These are phyloP conservation scores for Schizopygopsis malacanthus DNA, from an alignment of 2,797 vertebrate genomes.

Conservation along the genomic window DNA sequence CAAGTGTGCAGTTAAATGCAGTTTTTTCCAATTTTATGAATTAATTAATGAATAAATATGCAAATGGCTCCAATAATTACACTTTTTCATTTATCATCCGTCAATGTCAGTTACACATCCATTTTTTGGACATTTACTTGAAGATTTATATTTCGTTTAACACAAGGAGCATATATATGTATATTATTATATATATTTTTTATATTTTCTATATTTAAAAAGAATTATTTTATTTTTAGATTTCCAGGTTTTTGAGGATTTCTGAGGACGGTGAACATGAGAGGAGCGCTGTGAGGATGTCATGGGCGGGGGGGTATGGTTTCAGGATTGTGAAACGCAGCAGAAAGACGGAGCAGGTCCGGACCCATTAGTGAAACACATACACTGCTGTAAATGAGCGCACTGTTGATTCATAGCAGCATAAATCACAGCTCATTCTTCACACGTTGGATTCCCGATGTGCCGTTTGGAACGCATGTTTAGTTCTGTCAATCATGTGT, in stretches of 20 bases:
- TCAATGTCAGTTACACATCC: not conserved
- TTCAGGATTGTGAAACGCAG: constrained; percentile 42
- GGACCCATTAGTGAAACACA: constrained; percentile 11
- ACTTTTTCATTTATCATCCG: no score
- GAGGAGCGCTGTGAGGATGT: constrained; percentile 12
- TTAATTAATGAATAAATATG: no score
- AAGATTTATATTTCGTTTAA: not conserved
- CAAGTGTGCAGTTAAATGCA: not conserved
- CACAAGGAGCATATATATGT: not conserved
- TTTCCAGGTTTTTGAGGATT: not conserved
- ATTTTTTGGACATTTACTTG: not conserved
- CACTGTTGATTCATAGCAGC: not conserved
- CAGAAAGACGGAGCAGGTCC: constrained; percentile 16
- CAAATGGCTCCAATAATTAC: not conserved
- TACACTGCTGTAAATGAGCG: constrained; percentile 11
- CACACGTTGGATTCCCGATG: not conserved
- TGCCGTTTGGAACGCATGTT: not conserved
- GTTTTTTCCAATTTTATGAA: not conserved
- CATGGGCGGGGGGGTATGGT: constrained; percentile 15
- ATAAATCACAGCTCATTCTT: constrained; percentile 33
- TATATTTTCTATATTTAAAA: not conserved
- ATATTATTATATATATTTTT: no score
- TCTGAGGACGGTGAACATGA: constrained; percentile 35
- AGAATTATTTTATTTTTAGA: not conserved
- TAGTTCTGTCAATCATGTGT: not conserved